These are phyloP conservation scores for Trachymyrmex cornetzi DNA, from an alignment of 1,140 invertebrate species.

Conservation along the genomic window DNA sequence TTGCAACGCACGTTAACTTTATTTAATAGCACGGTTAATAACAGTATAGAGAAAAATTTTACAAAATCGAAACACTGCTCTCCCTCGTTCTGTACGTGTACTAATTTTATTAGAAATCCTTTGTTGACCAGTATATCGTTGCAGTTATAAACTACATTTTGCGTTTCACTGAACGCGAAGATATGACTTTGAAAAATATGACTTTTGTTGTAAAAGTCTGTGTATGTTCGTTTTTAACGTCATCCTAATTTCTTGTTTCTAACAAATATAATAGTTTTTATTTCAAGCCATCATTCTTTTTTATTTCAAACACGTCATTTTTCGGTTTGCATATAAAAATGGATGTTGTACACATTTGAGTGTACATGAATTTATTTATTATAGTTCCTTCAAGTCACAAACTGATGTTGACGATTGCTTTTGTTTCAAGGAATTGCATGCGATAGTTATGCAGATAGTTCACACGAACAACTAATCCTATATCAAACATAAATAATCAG, in stretches of 20 bases:
- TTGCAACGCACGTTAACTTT: background rate
- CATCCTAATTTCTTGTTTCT: background rate
- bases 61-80: background rate
- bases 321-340: background rate
- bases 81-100: background rate
- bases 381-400: background rate
- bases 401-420: background rate
- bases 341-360: background rate
- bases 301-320: background rate
- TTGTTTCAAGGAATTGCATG: conserved; percentile 21
- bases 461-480: conserved; percentile 37
- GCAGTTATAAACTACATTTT: background rate
- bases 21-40: conserved; percentile 17
- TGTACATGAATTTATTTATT: background rate
- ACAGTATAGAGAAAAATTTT: background rate
- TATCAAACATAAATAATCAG: conserved; percentile 30
- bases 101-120: conserved; percentile 16
- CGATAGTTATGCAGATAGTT: conserved; percentile 23
- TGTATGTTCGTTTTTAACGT: background rate
- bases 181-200: background rate
- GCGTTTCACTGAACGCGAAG: background rate
- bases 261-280: background rate
- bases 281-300: background rate
- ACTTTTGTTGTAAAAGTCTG: background rate
- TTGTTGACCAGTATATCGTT: background rate